Base-by-base conservation (phyloP, 92 coral and sea anemone species). In the Paragorgia papillata region DNA sequence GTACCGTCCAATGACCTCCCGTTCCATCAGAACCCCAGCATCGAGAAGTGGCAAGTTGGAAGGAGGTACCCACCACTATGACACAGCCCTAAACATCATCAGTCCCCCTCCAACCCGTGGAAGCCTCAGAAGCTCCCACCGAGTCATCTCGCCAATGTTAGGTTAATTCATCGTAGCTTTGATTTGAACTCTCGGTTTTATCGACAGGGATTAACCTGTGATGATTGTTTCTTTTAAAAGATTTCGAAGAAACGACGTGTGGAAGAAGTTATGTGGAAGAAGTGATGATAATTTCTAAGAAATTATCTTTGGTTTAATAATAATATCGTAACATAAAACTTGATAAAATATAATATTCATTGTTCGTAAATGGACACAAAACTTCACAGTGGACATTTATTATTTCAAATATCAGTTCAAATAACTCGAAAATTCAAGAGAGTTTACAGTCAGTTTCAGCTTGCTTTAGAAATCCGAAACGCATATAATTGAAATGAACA, bases 1-100 rank as follows among this genome's bases (percentile, higher is more conserved):
- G 46, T 14, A 53, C 78, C 63, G 78, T 8, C 78, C 78, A 21
- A 7, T 53, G 32, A 71, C 78, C 29, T 71, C 78, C 10, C 78
- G 78, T 22, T 71, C 78, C 53, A 71, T 71, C 57, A 31, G 31
- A 20, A 71, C 78, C 48, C 78, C 78, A n/a, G 17, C 24, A 20
- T 71, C 78, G 17, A 71, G 78, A 51, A 44, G 78, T 18, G 78
- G 78, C 27, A 71, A 71, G 54, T 41, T 71, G 26, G 78, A 71
- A 17, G 78, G 78, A 1, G 34, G 78, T 35, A 54, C 39, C 63
- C 78, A 44, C 1, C 15, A 33, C 12, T 57, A 71, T 71, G 54
- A 43, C 24, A 50, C 78, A 6, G 26, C 21, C 26, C 64, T 53
- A 34, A 64, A 71, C 50, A 24, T 71, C 49, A 53, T 49, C 21